phyloP scores from a whole-genome alignment of 35 echinoderm and acorn worm genomes.

The Eucidaris tribuloides region DNA sequence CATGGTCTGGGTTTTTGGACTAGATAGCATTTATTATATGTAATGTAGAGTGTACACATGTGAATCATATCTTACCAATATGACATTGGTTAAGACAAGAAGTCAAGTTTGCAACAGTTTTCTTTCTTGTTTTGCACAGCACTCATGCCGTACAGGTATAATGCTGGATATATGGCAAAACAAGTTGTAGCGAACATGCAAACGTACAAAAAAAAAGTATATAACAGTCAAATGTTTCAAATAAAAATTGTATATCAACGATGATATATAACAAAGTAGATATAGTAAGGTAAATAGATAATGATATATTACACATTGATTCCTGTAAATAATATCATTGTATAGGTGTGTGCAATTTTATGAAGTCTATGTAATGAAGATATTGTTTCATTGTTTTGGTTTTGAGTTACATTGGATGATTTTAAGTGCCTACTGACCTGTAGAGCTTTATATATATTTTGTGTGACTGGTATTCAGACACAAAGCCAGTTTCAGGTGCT shows the following conservation, averaged over 20 bases:
- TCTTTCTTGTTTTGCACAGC: conserved; percentile 4
- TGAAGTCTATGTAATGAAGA: conserved; percentile 1
- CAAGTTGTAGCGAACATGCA: too few relatives aligned
- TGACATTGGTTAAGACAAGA: conserved; percentile 16
- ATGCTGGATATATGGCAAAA: too few relatives aligned
- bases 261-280: too few relatives aligned
- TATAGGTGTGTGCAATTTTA: conserved; percentile 22
- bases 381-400: conserved; percentile 2
- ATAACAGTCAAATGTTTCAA: too few relatives aligned
- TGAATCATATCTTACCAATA: neutral
- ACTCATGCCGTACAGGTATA: too few relatives aligned
- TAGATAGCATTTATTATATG: too few relatives aligned
- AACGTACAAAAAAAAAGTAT: too few relatives aligned
- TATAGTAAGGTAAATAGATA: too few relatives aligned
- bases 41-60: neutral
- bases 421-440: conserved; percentile 24
- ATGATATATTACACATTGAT: neutral
- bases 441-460: conserved; percentile 39
- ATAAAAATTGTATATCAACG: too few relatives aligned
- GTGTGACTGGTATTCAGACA: neutral
- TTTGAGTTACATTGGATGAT: neutral
- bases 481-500: conserved; percentile 8
- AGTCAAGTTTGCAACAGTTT: conserved; percentile 24
- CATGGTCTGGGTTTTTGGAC: too few relatives aligned
- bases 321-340: neutral